Evolutionary conservation across 1,140 invertebrate species (phyloP).

Genomic region (Sitodiplosis mosellana): DNA sequence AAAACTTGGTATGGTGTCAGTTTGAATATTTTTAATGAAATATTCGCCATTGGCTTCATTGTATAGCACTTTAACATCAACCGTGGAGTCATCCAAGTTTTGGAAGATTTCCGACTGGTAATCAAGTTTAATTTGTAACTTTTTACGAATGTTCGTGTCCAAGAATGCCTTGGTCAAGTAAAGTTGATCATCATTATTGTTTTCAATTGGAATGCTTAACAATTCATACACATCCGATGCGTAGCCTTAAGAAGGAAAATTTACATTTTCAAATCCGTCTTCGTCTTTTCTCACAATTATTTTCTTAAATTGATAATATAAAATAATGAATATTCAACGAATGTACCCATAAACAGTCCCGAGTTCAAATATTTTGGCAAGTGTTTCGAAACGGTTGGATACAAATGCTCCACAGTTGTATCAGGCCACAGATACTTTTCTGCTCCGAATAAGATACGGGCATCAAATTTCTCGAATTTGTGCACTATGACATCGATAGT

Average conservation of each 20-base stretch:
- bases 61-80: constrained; percentile 47
- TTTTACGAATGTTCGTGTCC: constrained; percentile 43
- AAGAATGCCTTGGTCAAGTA: constrained; percentile 84
- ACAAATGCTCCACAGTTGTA: constrained; percentile 41
- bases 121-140: constrained; percentile 71
- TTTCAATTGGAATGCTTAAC: constrained; percentile 41
- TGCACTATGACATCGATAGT: constrained; percentile 49
- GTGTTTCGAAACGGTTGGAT: constrained; percentile 41
- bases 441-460: constrained; percentile 75
- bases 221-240: constrained; percentile 57
- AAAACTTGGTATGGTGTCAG: constrained; percentile 67
- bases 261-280: no score
- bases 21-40: constrained; percentile 56
- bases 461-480: constrained; percentile 51
- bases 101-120: constrained; percentile 83
- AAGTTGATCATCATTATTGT: constrained; percentile 86
- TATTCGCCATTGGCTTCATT: constrained; percentile 47
- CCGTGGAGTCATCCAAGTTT: constrained; percentile 70
- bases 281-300: no score
- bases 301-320: no score
- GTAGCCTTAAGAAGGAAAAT: no score
- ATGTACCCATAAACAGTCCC: constrained; percentile 66
- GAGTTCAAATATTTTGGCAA: constrained; percentile 88
- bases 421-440: constrained; percentile 96
- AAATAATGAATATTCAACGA: no score